These are phyloP conservation scores for Malurus splendens DNA, from an alignment of 2,797 vertebrate species.

Conservation along the genomic window DNA sequence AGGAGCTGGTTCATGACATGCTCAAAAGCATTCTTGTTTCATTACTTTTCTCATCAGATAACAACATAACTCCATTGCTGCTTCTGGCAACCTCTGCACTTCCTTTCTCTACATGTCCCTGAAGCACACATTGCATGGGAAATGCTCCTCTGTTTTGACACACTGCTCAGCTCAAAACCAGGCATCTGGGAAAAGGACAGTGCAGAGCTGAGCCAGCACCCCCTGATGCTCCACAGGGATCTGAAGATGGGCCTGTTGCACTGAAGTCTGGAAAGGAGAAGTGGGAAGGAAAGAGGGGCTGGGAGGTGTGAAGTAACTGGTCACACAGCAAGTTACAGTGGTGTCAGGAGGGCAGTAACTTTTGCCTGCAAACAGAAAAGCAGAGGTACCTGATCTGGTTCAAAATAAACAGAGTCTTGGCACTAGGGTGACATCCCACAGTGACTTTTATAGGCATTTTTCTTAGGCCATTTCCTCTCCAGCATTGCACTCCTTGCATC, in stretches of 20 bases:
- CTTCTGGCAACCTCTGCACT: conserved; percentile 1
- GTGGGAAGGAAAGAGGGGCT: background rate
- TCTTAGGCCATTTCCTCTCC: background rate
- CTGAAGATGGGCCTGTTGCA: background rate
- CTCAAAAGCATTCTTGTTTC: conserved; percentile 9
- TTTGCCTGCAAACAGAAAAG: background rate
- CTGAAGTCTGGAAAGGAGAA: background rate
- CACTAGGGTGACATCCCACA: background rate
- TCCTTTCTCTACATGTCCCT: background rate
- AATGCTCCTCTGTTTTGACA: background rate
- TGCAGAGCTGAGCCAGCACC: background rate
- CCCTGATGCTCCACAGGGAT: background rate
- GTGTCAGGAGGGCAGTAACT: background rate
- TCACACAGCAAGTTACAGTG: background rate
- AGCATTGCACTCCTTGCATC: background rate
- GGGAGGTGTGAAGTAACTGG: background rate
- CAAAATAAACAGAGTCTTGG: conserved; percentile 18
- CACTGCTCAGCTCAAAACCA: background rate
- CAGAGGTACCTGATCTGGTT: background rate
- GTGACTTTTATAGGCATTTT: conserved; percentile 14
- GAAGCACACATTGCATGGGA: background rate
- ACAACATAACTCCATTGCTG: background rate
- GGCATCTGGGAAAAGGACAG: rapidly evolving
- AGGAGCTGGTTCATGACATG: background rate
- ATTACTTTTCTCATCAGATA: conserved; percentile 29